phyloP scores from a whole-genome alignment of 2,888 invertebrate genomes.

The Lamellibrachia columna region DNA sequence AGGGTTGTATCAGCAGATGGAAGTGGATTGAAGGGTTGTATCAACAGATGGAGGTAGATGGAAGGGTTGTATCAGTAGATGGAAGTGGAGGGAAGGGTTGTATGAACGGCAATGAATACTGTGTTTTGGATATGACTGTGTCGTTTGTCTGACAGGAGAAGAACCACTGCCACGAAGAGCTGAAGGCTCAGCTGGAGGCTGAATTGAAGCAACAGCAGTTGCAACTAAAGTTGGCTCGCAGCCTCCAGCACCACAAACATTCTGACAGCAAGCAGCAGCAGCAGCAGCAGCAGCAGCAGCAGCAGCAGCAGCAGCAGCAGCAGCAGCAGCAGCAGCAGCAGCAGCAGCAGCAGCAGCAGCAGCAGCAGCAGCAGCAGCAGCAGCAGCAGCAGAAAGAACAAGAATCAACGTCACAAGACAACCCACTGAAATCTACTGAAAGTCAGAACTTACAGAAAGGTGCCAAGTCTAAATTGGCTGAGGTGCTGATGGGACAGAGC shows the following conservation, averaged over 20 bases:
- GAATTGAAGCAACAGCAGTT: constrained; percentile 52
- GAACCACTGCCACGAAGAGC: constrained; percentile 37
- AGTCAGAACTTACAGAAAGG: background rate
- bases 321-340: background rate
- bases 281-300: background rate
- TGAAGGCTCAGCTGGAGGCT: constrained; percentile 48
- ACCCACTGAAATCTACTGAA: background rate
- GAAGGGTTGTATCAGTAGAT: too few species aligned
- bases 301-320: background rate
- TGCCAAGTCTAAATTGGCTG: constrained; percentile 35
- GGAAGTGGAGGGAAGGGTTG: background rate
- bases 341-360: background rate
- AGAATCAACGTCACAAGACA: background rate
- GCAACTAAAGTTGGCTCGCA: constrained; percentile 43
- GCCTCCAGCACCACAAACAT: constrained; percentile 31
- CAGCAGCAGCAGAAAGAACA: background rate
- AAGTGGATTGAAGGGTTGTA: too few species aligned
- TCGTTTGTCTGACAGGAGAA: constrained; percentile 32
- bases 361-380: background rate
- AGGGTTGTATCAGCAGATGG: too few species aligned
- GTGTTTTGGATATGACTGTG: background rate
- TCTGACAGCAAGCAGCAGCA: constrained; percentile 16
- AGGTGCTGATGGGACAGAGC: constrained; percentile 34
- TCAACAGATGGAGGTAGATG: background rate
- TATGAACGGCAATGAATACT: background rate